Evolutionary conservation across 1,140 invertebrate genomes (phyloP), one percentile per base, ranked within the genome.

Genomic region (Triops cancriformis): DNA sequence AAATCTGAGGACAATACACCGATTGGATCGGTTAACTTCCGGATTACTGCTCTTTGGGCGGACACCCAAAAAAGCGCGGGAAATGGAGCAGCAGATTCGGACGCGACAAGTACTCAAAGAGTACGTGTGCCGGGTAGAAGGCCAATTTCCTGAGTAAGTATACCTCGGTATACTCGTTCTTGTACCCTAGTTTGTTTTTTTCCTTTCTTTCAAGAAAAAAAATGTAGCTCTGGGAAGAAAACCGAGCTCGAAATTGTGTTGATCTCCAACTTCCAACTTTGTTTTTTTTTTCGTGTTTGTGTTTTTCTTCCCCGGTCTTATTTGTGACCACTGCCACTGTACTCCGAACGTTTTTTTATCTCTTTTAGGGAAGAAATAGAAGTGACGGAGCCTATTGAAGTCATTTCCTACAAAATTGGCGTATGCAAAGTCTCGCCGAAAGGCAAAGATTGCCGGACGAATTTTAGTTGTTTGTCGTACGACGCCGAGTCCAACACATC

Each of bases 51-150:
- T 99, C 42, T 95, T 99, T 83, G 96, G 95, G 2, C 90, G 96
- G 82, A 97, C 92, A 82, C 93, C 92, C 27, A 94, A 94, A 84
- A 95, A 94, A 85, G 94, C 95, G 4, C 87, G 94, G 82, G 92
- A 96, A 86, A 92, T 97, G 91, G 94, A 96, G 84, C 93, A 96
- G 82, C 94, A 98, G 86, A 96, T 99, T 78, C 88, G 93, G 80
- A 93, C 96, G 83, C 87, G 95, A 82, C 88, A 94, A 84, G 94
- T 98, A 3, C 89, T 92, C 82, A 99, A 99, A 85, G 95, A 98
- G 84, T 99, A 99, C 85, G 91, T 99, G 0, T 98, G 96, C 85
- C 88, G 95, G 80, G 98, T 99, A 0, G 95, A 96, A 80, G 98
- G 98, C 74, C 89, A 93, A 83, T 99, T 99, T 86, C 97, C 97